Evolutionary conservation across 2,113 vertebrate species (phyloP), one percentile per base, ranked within the genome.

Genomic region (Himantopus leucocephalus): DNA sequence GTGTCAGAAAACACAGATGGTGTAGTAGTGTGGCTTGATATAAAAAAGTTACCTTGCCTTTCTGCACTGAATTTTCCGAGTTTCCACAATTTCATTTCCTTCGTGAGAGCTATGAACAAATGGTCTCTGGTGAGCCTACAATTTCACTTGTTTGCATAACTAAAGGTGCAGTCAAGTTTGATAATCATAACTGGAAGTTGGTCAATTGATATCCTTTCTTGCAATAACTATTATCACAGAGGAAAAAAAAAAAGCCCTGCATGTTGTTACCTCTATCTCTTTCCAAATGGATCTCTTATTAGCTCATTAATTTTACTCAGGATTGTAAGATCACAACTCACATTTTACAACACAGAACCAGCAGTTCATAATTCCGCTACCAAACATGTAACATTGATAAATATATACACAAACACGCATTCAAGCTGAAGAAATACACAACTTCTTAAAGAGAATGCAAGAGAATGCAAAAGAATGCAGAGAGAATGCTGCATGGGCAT

Each of bases 1-100:
- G 66, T 26, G 62, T 75, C 85, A 95, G 55, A 70, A 92, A 96
- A 86, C 62, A 94, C 32, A 68, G 75, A 79, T 62, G 55, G 48
- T 72, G 27, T 47, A 81, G 84, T 67, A 85, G 30, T 85, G 26
- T 19, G 37, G 5, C 24, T 78, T 63, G 21, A 79, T 90, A 75
- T 39, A 92, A 87, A 68, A 55, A 85, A 70, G 5, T 14, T 64
- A 85, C 52, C 72, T 94, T 63, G 41, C 11, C 47, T 81, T 71
- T 74, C n/a, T 67, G n/a, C 35, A 84, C 23, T 52, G 67, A 73
- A 50, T 73, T 71, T 87, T 24, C 27, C 2, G 6, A 26, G 22
- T 64, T 85, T 68, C 35, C 39, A 26, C 16, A 76, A 76, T 34
- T 74, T 37, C 18, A 48, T 27, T 76, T 86, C 4, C 41, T 85